Percentiles rank a stretch among this genome's conserved stretches.
phyloP scores from a whole-genome alignment of 2,797 vertebrate species.

The Coilia nasus region DNA sequence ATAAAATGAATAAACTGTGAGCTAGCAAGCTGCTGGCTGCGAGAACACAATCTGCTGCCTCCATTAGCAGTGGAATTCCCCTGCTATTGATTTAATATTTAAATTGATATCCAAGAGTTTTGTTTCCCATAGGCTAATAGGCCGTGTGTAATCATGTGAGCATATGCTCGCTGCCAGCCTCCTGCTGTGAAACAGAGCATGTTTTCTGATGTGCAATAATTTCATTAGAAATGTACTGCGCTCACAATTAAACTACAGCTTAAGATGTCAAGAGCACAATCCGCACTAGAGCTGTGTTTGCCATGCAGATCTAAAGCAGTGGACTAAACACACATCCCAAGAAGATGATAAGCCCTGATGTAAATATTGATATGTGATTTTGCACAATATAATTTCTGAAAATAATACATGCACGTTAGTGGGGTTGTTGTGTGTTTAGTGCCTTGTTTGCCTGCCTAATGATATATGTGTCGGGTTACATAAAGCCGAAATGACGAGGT shows the following conservation, averaged over 20 bases:
- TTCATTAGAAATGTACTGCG: conserved; percentile 18
- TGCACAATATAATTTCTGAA: background rate
- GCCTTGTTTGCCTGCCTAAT: background rate
- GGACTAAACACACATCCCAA: background rate
- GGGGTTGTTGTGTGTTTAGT: background rate
- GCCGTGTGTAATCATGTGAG: background rate
- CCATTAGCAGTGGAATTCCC: background rate
- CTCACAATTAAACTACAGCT: conserved; percentile 10
- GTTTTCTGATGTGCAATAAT: conserved; percentile 27
- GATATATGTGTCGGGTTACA: background rate
- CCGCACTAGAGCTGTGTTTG: conserved; percentile 17
- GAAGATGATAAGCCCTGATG: background rate
- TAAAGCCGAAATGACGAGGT: background rate
- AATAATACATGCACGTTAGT: background rate
- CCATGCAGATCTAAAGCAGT: background rate
- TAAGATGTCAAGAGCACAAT: background rate
- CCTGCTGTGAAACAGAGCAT: conserved; percentile 6
- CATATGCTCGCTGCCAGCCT: background rate
- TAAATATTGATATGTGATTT: background rate
- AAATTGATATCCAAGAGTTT: conserved; percentile 9
- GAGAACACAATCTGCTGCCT: background rate
- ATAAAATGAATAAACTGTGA: conserved; percentile 19
- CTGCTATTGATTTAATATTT: conserved; percentile 13
- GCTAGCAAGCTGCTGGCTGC: background rate
- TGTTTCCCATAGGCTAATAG: conserved; percentile 16